Percentiles rank a stretch among this genome's conserved stretches.
Conservation (phyloP, 2,888 invertebrate genomes). For the Aleiodes alternator region DNA sequence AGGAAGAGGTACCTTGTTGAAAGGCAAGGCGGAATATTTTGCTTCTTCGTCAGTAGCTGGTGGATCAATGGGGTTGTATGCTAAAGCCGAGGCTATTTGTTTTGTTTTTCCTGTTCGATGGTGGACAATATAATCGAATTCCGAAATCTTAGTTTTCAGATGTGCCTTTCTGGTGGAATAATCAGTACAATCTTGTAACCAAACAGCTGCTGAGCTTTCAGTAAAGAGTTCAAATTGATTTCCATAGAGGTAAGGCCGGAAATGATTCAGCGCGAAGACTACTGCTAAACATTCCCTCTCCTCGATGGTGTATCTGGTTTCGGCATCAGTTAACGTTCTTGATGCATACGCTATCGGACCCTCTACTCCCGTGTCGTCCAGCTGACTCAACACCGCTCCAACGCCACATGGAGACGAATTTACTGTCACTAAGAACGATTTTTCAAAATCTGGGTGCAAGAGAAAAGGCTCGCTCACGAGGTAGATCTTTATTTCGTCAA, state of each 20-base stretch:
- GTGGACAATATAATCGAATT: constrained; percentile 25
- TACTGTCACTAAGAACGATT: constrained; percentile 47
- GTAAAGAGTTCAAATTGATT: constrained; percentile 50
- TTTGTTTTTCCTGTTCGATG: constrained; percentile 36
- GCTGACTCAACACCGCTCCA: constrained; percentile 49
- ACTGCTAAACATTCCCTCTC: constrained; percentile 53
- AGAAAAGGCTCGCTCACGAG: constrained; percentile 32
- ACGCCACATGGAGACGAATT: constrained; percentile 50
- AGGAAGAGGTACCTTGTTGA: no score
- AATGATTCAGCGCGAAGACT: constrained; percentile 47
- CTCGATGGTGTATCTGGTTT: constrained; percentile 43
- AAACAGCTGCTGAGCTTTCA: constrained; percentile 50
- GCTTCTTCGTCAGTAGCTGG: not conserved
- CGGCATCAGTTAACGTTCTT: constrained; percentile 44
- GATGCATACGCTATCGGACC: constrained; percentile 51
- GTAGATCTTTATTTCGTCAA: constrained; percentile 18
- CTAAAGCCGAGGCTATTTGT: not conserved
- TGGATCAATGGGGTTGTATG: not conserved
- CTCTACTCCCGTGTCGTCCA: constrained; percentile 30
- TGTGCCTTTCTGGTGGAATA: constrained; percentile 31
- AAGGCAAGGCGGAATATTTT: no score
- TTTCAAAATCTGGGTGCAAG: constrained; percentile 45
- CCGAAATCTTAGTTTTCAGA: constrained; percentile 37
- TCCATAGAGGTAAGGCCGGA: constrained; percentile 52
- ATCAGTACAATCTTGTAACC: constrained; percentile 45